Base-by-base conservation (phyloP, 2,113 vertebrate genomes). In the Prolemur simus region DNA sequence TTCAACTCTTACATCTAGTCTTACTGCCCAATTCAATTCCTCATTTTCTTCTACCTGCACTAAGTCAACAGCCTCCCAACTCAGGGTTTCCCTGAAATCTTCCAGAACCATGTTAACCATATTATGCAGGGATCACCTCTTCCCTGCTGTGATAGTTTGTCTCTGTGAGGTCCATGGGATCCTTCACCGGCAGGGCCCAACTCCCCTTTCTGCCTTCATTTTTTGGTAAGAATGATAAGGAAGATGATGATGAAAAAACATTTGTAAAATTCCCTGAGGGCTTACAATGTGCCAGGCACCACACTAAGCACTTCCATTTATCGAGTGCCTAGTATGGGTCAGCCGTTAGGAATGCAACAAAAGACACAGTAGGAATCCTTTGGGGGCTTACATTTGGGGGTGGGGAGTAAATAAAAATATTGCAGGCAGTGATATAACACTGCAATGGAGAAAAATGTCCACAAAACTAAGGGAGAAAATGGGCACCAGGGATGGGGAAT, bases 341-440 rank as follows among this genome's bases (percentile, higher is more conserved):
- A 64, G 58, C 18, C 39, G 42, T n/a, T 39, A 32, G 11, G 34
- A 87, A 69, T 23, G 47, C 23, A 69, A 21, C 18, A 39, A 52
- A 87, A 77, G 60, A 71, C 49, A 71, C 89, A 93, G 45, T 29
- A 12, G 29, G 5, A 27, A 34, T 32, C 39, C 32, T 47, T 8
- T 14, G 39, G 6, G 37, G 42, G 64, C 0, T 81, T 27, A 13
- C 2, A 32, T 21, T 69, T 13, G 29, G 23, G 34, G 15, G 34
- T 12, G 29, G 37, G 56, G 32, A 37, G 29, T 47, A 76, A 82
- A 69, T 63, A 78, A 66, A 49, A 58, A 52, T 7, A 52, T 1
- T 39, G 6, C 17, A 60, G 18, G 25, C 1, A 0, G 18, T 17
- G 12, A 23, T 2, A 21, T 0, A 13, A 20, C 0, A 60, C 8